Base-by-base conservation (phyloP, 2,888 invertebrate species). In the Uloborus plumipes region DNA sequence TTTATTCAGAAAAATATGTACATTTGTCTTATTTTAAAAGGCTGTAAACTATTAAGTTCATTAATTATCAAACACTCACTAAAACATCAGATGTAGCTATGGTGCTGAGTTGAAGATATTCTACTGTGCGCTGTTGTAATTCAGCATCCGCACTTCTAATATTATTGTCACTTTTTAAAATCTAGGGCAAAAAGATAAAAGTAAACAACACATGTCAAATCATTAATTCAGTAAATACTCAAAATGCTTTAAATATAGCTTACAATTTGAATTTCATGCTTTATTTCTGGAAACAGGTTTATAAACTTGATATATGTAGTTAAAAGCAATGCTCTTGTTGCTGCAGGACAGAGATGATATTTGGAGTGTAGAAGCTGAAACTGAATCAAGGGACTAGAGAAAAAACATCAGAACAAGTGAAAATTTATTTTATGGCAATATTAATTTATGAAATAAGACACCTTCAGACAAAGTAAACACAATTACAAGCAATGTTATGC, bases 261-360 rank as follows among this genome's bases (percentile, higher is more conserved):
- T 86, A 99, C 96, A 89, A 97, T 96, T 90, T 98, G 98, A 82
- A 99, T 97, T 87, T 96, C 94, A 85, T 92, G 92, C 90, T 98
- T 96, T 88, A 99, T 99, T 91, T 99, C 99, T 70, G 99, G 98
- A 90, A 99, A 99, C 71, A 99, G 92, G 91, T 99, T 99, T 85
- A 99, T 95, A 90, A 99, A 99, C 91, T 99, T 99, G 87, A 99
- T 97, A 89, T 99, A 99, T 11, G 99, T 99, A 47, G 99, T 98
- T 75, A 99, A 92, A 65, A 99, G 91, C 31, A 99, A 92, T 85
- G 99, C 99, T 87, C 99, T 93, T 6, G 99, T 99, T 91, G 96
- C 95, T 80, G 98, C 95, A 84, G 97, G 97, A 91, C 99, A 99
- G 85, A 99, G 91, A 91, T 99, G 99, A 91, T 98, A 99, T 91